Percentiles rank a stretch among this genome's conserved stretches.
Conservation (phyloP, 2,113 vertebrate genomes). For the Physeter macrocephalus region DNA sequence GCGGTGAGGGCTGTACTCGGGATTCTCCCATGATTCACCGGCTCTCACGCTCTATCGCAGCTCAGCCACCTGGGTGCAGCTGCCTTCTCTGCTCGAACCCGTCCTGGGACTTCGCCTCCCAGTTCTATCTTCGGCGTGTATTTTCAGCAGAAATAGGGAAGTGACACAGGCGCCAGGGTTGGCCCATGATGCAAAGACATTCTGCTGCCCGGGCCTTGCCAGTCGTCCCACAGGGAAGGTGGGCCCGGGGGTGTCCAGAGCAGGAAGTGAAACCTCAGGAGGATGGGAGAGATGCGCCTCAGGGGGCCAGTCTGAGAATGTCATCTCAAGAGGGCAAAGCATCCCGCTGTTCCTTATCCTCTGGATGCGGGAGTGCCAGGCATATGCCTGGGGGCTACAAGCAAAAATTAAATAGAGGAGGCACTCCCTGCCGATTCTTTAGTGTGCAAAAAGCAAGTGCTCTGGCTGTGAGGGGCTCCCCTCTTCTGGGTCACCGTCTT, state of each 20-base stretch:
- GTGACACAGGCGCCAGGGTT: rapidly evolving
- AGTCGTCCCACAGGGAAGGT: not conserved
- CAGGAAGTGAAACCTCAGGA: not conserved
- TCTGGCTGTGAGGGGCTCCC: rapidly evolving
- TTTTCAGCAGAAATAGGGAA: not conserved
- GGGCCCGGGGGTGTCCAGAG: rapidly evolving
- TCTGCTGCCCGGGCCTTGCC: not conserved
- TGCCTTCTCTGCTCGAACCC: not conserved
- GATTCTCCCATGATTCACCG: not conserved
- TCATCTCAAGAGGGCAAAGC: not conserved
- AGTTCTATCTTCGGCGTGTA: not conserved
- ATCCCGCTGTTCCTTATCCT: not conserved
- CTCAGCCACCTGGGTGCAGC: not conserved
- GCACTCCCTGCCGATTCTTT: not conserved
- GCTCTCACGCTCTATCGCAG: rapidly evolving
- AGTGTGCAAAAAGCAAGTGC: not conserved
- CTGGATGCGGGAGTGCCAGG: not conserved
- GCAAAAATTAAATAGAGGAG: not conserved
- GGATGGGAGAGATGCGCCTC: not conserved
- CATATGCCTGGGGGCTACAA: not conserved
- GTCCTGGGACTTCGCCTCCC: not conserved
- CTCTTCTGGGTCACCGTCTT: not conserved
- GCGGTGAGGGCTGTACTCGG: rapidly evolving
- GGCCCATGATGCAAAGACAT: not conserved
- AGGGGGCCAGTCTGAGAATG: not conserved